phyloP scores from a whole-genome alignment of 2,797 vertebrate species.

The Tinamus major region DNA sequence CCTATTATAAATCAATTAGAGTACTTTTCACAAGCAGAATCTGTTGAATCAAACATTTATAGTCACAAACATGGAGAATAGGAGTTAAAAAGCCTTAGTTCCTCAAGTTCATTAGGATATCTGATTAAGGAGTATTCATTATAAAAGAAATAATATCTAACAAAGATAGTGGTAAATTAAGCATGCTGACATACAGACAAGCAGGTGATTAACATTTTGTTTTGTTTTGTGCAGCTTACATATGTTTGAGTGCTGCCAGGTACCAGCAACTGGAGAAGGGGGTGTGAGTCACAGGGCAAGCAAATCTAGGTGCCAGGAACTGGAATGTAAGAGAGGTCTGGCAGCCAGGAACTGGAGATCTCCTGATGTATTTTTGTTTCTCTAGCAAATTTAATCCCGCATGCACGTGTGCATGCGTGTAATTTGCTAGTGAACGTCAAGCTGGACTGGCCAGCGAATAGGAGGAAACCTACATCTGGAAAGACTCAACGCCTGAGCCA shows the following conservation, averaged over 20 bases:
- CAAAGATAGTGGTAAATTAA: not conserved
- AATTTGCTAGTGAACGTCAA: not conserved
- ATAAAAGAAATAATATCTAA: not conserved
- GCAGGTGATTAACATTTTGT: not conserved
- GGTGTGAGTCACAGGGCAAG: fast-evolving
- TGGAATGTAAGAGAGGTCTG: not conserved
- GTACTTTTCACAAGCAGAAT: not conserved
- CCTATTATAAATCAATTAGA: not conserved
- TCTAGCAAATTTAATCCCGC: not conserved
- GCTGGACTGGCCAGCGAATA: not conserved
- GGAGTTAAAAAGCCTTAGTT: not conserved
- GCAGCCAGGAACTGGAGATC: not conserved
- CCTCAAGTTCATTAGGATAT: not conserved
- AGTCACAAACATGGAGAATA: not conserved
- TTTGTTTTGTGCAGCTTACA: not conserved
- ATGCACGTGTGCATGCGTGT: not conserved
- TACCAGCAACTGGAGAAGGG: not conserved
- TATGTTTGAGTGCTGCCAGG: not conserved
- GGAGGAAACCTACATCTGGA: not conserved
- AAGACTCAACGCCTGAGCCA: not conserved
- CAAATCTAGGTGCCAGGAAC: not conserved
- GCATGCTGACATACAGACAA: not conserved
- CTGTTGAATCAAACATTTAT: not conserved
- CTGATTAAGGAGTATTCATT: not conserved
- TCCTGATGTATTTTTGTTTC: not conserved